Base-by-base conservation (phyloP, 2,113 vertebrate genomes). In the Scartelaos histophorus region DNA sequence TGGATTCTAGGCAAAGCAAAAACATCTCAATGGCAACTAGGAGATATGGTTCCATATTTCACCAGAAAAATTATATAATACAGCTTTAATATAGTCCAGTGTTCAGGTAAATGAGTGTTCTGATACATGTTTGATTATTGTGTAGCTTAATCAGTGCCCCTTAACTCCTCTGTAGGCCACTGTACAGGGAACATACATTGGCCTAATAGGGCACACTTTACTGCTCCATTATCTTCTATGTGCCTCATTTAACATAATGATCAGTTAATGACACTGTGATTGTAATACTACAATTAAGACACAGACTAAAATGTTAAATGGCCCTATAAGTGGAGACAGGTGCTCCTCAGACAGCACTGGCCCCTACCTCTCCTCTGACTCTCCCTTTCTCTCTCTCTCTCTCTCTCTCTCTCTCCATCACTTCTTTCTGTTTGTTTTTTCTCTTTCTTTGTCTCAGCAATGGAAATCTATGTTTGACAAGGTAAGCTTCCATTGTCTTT, bases 391-490 rank as follows among this genome's bases (percentile, higher is more conserved):
- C 51, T 54, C 21, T 24, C 22, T 10, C 7, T 57, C 56, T 15
- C 56, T 57, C 56, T 57, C 3, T 24, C 21, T 57, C 56, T 25
- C 22, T 58, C 66, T 83, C 76, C 64, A 65, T 77, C 65, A 58
- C 71, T 67, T 21, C 19, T 69, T 79, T 54, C 76, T 67, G 67
- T 67, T 69, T 65, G 47, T 51, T 56, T 49, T n/a, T 54, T 81
- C 70, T 89, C 54, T 86, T 65, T 74, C 61, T 73, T 56, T 86
- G 70, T 86, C 88, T 81, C 92, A 96, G 95, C 94, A 95, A 91
- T 96, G 95, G 95, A 96, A 96, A 93, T 90, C 89, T 84, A 90
- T 96, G 7, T 96, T 96, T 89, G 95, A 96, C 90, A 93, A 96
- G 95, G 95, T 96, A 95, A 68, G 22, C 53, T 24, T 21, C 35